phyloP scores from a whole-genome alignment of 1,140 invertebrate genomes.

The Chymomyza costata region DNA sequence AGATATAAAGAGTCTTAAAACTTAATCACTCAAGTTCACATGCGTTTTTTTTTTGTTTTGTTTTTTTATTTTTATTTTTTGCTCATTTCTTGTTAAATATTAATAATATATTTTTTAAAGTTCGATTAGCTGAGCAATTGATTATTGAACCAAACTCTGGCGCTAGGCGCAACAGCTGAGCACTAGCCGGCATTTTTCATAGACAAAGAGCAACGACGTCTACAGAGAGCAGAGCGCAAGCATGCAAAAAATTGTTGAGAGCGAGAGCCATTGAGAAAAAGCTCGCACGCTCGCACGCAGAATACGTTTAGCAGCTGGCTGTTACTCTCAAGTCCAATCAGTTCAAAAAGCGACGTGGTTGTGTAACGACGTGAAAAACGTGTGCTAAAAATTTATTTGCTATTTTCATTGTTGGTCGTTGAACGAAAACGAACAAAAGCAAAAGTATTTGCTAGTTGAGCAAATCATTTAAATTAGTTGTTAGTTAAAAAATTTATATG shows the following conservation, averaged over 20 bases:
- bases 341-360: slow-evolving; percentile 68
- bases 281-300: slow-evolving; percentile 11
- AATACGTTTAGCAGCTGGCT: slow-evolving; percentile 1
- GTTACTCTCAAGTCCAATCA: slow-evolving; percentile 30
- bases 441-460: too few relatives aligned
- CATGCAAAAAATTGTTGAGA: slow-evolving; percentile 2
- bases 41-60: too few relatives aligned
- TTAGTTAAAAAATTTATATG: too few relatives aligned
- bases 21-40: too few relatives aligned
- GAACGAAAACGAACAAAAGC: slow-evolving; percentile 1
- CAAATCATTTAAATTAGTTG: too few relatives aligned
- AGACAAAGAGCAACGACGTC: too few relatives aligned
- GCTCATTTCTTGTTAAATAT: too few relatives aligned
- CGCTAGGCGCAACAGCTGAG: slow-evolving; percentile 34
- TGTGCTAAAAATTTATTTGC: slow-evolving; percentile 11
- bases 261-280: slow-evolving; percentile 10
- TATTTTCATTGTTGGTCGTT: slow-evolving; percentile 11
- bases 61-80: too few relatives aligned
- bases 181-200: slow-evolving; percentile 28
- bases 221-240: too few relatives aligned
- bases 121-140: too few relatives aligned
- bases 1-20: too few relatives aligned
- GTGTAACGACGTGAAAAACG: slow-evolving; percentile 58
- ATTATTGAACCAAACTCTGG: slow-evolving; percentile 35
- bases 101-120: too few relatives aligned